Conservation (phyloP, 2,888 invertebrate species). For the Drosophila anceps region DNA sequence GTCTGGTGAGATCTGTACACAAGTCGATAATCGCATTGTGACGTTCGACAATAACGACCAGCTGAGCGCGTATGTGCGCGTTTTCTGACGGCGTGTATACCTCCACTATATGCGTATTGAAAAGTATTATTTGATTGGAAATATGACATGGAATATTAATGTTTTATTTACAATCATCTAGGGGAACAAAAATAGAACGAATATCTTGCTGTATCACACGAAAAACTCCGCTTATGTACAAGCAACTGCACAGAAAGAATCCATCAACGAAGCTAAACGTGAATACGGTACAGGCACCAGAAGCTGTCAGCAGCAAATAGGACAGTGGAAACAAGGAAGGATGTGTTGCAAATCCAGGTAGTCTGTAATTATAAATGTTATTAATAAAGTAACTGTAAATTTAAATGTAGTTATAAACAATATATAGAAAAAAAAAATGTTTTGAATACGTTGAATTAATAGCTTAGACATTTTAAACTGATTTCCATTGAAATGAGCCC, state of each 20-base stretch:
- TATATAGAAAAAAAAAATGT: too few relatives aligned
- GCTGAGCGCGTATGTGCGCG: constrained; percentile 58
- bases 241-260: constrained; percentile 81
- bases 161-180: constrained; percentile 60
- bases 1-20: constrained; percentile 78
- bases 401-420: not conserved
- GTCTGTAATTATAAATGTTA: not conserved
- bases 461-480: too few relatives aligned
- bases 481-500: too few relatives aligned
- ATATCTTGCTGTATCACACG: constrained; percentile 81
- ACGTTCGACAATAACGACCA: constrained; percentile 71
- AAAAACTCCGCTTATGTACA: constrained; percentile 80
- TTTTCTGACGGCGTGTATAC: constrained; percentile 65
- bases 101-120: constrained; percentile 53
- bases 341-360: constrained; percentile 70
- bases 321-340: constrained; percentile 75
- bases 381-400: not conserved
- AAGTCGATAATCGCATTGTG: constrained; percentile 84
- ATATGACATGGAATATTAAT: not conserved
- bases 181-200: constrained; percentile 65
- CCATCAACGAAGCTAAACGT: constrained; percentile 83
- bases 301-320: constrained; percentile 73
- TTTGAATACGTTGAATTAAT: too few relatives aligned
- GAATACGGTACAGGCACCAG: constrained; percentile 80
- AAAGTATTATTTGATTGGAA: not conserved